These are phyloP conservation scores for Clunio marinus DNA, from an alignment of 2,888 invertebrate species.

Conservation along the genomic window DNA sequence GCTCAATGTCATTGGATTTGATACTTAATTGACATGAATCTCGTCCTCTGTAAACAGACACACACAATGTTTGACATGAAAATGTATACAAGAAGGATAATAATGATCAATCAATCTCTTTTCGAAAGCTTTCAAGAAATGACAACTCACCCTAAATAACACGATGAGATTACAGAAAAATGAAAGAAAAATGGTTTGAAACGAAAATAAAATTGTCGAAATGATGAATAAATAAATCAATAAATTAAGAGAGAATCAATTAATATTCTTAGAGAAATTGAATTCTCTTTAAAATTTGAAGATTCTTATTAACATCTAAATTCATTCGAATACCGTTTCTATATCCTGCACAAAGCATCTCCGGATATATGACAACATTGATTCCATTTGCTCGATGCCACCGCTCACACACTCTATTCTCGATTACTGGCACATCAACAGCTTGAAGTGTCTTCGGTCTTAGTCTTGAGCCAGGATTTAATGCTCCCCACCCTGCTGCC, in stretches of 20 bases:
- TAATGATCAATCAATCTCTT: background rate
- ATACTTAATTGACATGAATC: conserved; percentile 10
- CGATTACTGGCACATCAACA: conserved; percentile 89
- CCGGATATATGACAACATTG: conserved; percentile 73
- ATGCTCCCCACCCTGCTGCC: conserved; percentile 91
- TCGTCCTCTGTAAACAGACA: background rate
- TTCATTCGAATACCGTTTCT: conserved; percentile 59
- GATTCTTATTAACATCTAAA: background rate
- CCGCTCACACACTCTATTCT: conserved; percentile 66
- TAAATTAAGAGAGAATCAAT: background rate
- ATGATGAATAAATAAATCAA: background rate
- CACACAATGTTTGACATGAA: background rate
- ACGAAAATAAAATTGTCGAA: too few relatives aligned
- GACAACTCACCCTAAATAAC: background rate
- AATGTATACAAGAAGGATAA: background rate
- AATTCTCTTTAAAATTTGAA: background rate
- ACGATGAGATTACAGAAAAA: background rate
- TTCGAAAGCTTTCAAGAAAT: background rate
- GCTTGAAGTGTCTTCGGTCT: conserved; percentile 86
- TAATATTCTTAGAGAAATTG: background rate
- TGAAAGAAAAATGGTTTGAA: too few relatives aligned
- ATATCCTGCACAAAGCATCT: conserved; percentile 93
- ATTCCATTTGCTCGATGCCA: conserved; percentile 63
- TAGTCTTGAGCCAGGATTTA: conserved; percentile 76
- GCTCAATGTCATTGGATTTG: background rate